A percentile compares a stretch with the other conserved stretches of the same genome.
These are phyloP conservation scores for Smutsia gigantea DNA, from an alignment of 2,797 vertebrate species.

Conservation along the genomic window DNA sequence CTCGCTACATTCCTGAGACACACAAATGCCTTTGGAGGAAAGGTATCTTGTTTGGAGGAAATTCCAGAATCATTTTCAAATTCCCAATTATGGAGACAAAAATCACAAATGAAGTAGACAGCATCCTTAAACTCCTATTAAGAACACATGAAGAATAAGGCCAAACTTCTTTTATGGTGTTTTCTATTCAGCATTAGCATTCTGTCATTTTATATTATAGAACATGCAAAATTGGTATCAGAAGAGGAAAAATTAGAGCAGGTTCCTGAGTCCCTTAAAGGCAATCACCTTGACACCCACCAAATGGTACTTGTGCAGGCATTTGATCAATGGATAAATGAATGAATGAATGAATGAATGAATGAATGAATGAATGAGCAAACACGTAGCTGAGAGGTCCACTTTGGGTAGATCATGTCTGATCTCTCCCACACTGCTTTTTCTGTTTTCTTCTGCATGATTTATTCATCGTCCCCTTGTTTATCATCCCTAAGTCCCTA, in stretches of 20 bases:
- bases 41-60: slow-evolving; percentile 57
- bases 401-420: neutral
- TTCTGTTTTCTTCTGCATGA: neutral
- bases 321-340: neutral
- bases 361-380: neutral
- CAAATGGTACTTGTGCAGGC: neutral
- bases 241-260: neutral
- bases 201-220: neutral
- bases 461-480: neutral
- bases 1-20: slow-evolving; percentile 21
- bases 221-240: neutral
- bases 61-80: slow-evolving; percentile 52
- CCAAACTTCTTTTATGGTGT: neutral
- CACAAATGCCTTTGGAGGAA: slow-evolving; percentile 28
- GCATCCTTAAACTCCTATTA: neutral
- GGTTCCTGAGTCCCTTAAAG: neutral
- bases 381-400: neutral
- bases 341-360: neutral
- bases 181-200: neutral
- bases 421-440: neutral
- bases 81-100: neutral
- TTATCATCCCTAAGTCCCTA: neutral
- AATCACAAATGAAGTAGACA: slow-evolving; percentile 11
- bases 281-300: neutral
- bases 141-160: neutral